Percentiles rank a stretch among this genome's conserved stretches.
These are phyloP conservation scores for Passerculus sandwichensis DNA, from an alignment of 2,797 vertebrate species.

Conservation along the genomic window DNA sequence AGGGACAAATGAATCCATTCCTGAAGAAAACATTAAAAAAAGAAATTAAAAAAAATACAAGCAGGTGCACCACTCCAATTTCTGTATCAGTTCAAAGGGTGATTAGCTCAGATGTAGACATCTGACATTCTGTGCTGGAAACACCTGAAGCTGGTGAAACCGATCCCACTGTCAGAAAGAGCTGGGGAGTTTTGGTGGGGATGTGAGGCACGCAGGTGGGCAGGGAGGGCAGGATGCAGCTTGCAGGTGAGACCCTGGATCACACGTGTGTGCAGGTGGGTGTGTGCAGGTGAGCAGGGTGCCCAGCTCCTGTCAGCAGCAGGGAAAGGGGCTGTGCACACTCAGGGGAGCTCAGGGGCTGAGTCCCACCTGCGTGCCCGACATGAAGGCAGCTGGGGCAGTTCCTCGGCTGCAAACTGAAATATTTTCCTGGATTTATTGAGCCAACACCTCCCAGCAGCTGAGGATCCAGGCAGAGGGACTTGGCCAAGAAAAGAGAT, in stretches of 20 bases:
- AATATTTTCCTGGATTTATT: background rate
- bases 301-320: background rate
- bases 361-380: background rate
- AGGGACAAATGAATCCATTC: background rate
- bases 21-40: background rate
- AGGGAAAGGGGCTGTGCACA: background rate
- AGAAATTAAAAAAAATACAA: background rate
- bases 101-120: background rate
- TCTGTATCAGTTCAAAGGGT: background rate
- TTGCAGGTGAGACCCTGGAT: background rate
- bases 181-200: slow-evolving; percentile 8
- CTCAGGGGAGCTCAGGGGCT: background rate
- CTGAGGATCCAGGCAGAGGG: background rate
- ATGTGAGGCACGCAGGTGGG: slow-evolving; percentile 43
- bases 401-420: background rate
- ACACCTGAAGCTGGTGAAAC: slow-evolving; percentile 25
- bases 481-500: background rate
- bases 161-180: slow-evolving; percentile 10
- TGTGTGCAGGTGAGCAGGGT: background rate
- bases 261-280: background rate
- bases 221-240: slow-evolving; percentile 55
- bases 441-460: background rate
- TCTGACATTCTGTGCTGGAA: slow-evolving; percentile 32
- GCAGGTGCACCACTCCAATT: background rate
- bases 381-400: background rate